Percentiles rank a stretch among this genome's conserved stretches.
These are phyloP conservation scores for Cerastis leucographa DNA, from an alignment of 2,888 invertebrate species.

Conservation along the genomic window DNA sequence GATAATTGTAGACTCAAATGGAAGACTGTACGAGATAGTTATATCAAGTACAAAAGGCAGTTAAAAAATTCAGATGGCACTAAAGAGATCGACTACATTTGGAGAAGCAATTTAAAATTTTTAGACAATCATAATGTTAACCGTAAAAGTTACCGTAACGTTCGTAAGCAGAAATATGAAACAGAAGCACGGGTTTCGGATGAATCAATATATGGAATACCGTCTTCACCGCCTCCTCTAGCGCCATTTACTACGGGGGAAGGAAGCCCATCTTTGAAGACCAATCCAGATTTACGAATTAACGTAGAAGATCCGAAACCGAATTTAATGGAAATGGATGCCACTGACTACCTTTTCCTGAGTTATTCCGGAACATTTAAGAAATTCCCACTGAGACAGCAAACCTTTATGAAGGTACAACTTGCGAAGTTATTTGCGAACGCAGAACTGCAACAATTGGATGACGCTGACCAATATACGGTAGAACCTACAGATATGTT, in stretches of 20 bases:
- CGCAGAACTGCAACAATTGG: constrained; percentile 58
- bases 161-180: neutral
- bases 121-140: constrained; percentile 63
- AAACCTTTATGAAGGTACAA: constrained; percentile 65
- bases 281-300: constrained; percentile 20
- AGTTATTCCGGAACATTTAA: constrained; percentile 69
- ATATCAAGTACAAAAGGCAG: constrained; percentile 71
- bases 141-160: constrained; percentile 29
- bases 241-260: constrained; percentile 29
- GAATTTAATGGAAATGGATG: constrained; percentile 48
- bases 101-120: constrained; percentile 67
- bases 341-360: constrained; percentile 67
- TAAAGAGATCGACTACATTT: constrained; percentile 67
- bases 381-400: constrained; percentile 61
- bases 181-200: constrained; percentile 7
- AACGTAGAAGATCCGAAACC: neutral
- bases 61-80: constrained; percentile 55
- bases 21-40: constrained; percentile 73
- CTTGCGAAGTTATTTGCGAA: constrained; percentile 68
- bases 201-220: neutral
- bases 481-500: neutral
- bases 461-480: constrained; percentile 15
- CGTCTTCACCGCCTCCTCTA: constrained; percentile 47
- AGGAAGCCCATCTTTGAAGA: neutral
- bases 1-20: constrained; percentile 71